These are phyloP conservation scores for Lycia hirtaria DNA, from an alignment of 2,888 invertebrate genomes.

Conservation along the genomic window DNA sequence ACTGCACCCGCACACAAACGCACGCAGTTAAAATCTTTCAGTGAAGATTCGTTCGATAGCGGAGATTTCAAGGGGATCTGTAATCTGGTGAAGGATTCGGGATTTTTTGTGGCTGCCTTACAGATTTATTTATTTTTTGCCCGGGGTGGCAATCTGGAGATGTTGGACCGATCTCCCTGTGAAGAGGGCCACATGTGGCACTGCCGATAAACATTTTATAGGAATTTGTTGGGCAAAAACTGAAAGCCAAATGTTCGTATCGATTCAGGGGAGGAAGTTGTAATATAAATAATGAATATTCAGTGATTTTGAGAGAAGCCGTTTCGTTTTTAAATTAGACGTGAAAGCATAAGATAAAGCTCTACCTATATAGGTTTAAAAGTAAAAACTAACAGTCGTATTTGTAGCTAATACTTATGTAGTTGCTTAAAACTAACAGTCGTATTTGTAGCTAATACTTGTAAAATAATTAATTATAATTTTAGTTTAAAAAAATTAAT, in stretches of 20 bases:
- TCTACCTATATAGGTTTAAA: no score
- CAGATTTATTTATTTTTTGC: conserved; percentile 84
- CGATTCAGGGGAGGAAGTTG: conserved; percentile 80
- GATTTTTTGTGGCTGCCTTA: conserved; percentile 72
- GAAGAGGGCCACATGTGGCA: conserved; percentile 80
- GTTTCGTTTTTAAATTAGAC: conserved; percentile 8
- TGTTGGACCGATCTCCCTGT: conserved; percentile 80
- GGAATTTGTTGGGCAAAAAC: conserved; percentile 82
- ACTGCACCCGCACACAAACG: background rate
- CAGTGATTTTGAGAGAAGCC: conserved; percentile 41
- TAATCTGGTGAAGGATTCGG: conserved; percentile 76
- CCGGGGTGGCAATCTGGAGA: conserved; percentile 84
- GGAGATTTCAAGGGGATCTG: conserved; percentile 75
- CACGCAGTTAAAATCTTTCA: conserved; percentile 42
- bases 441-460: no score
- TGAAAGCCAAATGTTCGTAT: conserved; percentile 78
- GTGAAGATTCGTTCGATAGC: conserved; percentile 63
- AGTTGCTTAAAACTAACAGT: no score
- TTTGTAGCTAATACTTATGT: no score
- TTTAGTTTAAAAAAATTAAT: no score
- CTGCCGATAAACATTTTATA: conserved; percentile 84
- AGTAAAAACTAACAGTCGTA: no score
- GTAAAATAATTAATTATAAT: no score
- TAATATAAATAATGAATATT: conserved; percentile 69
- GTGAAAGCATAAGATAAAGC: background rate